Conservation (phyloP, 1,140 invertebrate species). For the Homarus americanus region DNA sequence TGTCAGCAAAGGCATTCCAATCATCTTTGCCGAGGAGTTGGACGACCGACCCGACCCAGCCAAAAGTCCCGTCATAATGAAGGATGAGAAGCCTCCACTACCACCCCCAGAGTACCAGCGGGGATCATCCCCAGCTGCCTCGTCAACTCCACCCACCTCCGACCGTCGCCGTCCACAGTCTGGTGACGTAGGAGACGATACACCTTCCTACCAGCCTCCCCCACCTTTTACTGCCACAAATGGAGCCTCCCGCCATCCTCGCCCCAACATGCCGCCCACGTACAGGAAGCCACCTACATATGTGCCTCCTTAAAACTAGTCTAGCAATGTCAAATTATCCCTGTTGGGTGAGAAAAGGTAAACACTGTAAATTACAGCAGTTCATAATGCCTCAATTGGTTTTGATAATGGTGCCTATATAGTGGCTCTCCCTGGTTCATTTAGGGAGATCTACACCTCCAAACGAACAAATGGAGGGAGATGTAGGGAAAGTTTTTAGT, state of each 20-base stretch:
- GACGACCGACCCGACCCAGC: constrained; percentile 91
- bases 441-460: neutral
- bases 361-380: neutral
- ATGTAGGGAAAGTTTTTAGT: neutral
- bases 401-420: constrained; percentile 1
- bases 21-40: constrained; percentile 95
- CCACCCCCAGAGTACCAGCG: constrained; percentile 87
- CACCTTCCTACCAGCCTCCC: constrained; percentile 86
- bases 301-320: constrained; percentile 88
- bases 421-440: neutral
- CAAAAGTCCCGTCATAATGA: constrained; percentile 93
- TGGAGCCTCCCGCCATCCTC: constrained; percentile 81
- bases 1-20: constrained; percentile 93
- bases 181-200: constrained; percentile 75
- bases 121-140: constrained; percentile 79
- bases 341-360: neutral
- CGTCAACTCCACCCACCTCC: constrained; percentile 80
- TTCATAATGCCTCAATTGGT: neutral
- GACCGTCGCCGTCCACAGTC: constrained; percentile 76
- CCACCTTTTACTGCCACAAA: constrained; percentile 86
- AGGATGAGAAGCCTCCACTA: constrained; percentile 94
- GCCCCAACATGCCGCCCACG: constrained; percentile 89
- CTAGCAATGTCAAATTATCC: neutral
- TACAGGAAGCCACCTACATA: constrained; percentile 95
- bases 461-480: neutral